Percentiles rank a stretch among this genome's conserved stretches.
Conservation (phyloP, 2,797 vertebrate species). For the Diplodus puntazzo region DNA sequence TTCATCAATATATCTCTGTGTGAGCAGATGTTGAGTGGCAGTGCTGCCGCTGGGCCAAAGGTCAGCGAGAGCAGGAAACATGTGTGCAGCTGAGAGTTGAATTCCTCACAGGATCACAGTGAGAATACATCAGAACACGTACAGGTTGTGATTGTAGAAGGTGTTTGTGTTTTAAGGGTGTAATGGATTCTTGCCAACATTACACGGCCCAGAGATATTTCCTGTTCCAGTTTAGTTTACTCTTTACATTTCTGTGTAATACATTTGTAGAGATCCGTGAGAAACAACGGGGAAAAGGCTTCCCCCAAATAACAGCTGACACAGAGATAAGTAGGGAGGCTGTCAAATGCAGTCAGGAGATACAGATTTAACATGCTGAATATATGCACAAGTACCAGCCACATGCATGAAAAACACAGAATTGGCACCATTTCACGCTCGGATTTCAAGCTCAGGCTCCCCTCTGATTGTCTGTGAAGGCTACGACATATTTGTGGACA, state of each 20-base stretch:
- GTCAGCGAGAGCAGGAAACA: constrained; percentile 35
- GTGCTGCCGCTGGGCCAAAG: constrained; percentile 36
- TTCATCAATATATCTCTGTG: constrained; percentile 67
- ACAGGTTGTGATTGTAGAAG: not conserved
- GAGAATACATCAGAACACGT: not conserved
- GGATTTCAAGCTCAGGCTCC: not conserved
- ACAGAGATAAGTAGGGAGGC: not conserved
- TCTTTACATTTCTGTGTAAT: not conserved
- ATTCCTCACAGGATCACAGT: not conserved
- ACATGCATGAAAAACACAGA: not conserved
- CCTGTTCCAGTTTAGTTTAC: not conserved
- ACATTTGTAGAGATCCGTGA: not conserved
- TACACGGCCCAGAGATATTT: not conserved
- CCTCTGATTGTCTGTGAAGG: not conserved
- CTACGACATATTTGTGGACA: not conserved
- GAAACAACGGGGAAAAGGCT: not conserved
- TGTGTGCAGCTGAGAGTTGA: constrained; percentile 5
- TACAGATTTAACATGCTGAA: not conserved
- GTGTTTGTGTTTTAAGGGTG: constrained; percentile 2
- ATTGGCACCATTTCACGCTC: not conserved
- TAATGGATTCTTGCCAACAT: not conserved
- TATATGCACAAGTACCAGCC: not conserved
- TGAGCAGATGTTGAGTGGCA: constrained; percentile 46
- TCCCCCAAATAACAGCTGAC: not conserved
- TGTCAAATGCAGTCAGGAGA: not conserved